Conservation (phyloP, 2,113 vertebrate species). For the Nymphicus hollandicus region DNA sequence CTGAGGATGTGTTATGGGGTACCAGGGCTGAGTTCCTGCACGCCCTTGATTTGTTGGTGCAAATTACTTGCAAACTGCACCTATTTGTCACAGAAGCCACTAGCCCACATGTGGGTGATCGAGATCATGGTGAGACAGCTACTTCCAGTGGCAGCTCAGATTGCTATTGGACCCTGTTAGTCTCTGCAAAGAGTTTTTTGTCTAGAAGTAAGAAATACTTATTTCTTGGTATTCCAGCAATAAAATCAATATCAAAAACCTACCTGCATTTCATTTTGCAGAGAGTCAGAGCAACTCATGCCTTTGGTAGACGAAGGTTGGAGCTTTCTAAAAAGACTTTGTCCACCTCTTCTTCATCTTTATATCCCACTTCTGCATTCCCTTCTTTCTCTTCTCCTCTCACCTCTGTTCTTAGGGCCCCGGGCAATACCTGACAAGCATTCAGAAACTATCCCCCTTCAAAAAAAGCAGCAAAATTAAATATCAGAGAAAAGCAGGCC, state of each 20-base stretch:
- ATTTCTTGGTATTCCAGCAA: not conserved
- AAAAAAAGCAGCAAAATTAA: conserved; percentile 33
- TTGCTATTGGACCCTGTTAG: rapidly evolving
- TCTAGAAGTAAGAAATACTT: not conserved
- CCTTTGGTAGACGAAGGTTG: not conserved
- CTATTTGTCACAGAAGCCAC: not conserved
- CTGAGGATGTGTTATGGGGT: too few relatives aligned
- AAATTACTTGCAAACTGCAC: not conserved
- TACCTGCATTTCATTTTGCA: not conserved
- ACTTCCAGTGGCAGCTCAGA: not conserved
- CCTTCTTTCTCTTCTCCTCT: not conserved
- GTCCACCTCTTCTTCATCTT: not conserved
- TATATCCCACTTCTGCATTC: not conserved
- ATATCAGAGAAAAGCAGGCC: not conserved
- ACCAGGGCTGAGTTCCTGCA: not conserved
- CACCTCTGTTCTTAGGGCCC: not conserved
- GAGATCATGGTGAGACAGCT: not conserved
- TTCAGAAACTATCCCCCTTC: not conserved
- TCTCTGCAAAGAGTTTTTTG: not conserved
- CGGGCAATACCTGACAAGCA: not conserved
- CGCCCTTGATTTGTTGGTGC: not conserved
- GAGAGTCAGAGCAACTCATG: not conserved
- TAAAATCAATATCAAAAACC: not conserved
- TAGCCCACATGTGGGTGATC: not conserved
- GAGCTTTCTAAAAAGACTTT: not conserved